These are phyloP conservation scores for Papilio elwesi DNA, from an alignment of 2,888 invertebrate genomes.

Conservation along the genomic window DNA sequence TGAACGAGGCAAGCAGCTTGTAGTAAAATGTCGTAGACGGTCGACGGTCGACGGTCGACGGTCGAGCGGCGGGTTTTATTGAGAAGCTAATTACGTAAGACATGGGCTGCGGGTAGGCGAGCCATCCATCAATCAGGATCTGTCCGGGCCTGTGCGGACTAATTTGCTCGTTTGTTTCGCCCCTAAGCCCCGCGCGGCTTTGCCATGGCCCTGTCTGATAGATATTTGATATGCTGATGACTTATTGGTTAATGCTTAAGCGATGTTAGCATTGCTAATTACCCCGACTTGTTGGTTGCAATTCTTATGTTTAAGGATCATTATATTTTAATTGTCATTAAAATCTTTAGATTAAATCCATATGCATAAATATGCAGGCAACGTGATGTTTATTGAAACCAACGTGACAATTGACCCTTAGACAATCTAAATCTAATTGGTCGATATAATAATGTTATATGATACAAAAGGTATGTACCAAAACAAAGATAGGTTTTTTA, in stretches of 20 bases:
- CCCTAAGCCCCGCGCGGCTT: conserved; percentile 70
- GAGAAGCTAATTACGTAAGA: conserved; percentile 68
- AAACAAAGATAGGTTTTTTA: no score
- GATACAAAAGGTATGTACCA: no score
- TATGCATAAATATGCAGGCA: no score
- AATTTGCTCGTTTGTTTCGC: conserved; percentile 82
- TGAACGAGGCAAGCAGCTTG: conserved; percentile 19
- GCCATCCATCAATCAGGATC: conserved; percentile 81
- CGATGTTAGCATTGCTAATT: background rate
- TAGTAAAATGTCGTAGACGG: conserved; percentile 29
- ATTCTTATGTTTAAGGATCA: background rate
- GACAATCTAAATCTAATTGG: no score
- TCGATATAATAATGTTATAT: no score
- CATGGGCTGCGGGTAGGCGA: conserved; percentile 57
- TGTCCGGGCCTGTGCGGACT: conserved; percentile 70
- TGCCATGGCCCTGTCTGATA: conserved; percentile 49
- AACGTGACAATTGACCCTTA: no score
- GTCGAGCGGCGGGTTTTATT: conserved; percentile 57
- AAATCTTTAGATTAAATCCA: no score
- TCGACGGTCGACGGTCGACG: background rate
- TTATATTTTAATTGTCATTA: no score
- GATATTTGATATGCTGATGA: conserved; percentile 51
- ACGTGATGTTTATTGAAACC: no score
- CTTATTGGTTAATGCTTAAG: conserved; percentile 20
- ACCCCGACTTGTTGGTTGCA: no score